These are phyloP conservation scores for Ivindomyrus marchei DNA, from an alignment of 2,113 vertebrate genomes.

Conservation along the genomic window DNA sequence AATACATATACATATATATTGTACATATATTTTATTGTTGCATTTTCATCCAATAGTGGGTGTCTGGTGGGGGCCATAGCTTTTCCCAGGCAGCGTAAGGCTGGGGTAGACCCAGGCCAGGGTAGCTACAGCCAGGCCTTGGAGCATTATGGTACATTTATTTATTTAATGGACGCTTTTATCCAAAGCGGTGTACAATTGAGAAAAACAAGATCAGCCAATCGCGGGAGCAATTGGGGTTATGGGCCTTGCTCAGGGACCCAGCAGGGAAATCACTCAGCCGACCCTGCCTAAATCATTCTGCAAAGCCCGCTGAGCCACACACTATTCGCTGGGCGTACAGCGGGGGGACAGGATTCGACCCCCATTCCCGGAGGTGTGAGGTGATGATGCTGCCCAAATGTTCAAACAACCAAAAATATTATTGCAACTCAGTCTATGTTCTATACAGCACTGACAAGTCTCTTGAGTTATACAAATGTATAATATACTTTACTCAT, in stretches of 20 bases:
- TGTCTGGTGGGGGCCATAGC: neutral
- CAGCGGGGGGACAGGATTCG: neutral
- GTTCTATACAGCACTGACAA: neutral
- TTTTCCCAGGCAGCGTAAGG: neutral
- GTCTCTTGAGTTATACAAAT: neutral
- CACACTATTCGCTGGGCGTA: neutral
- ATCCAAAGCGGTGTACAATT: neutral
- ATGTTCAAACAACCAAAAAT: neutral
- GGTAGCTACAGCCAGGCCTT: neutral
- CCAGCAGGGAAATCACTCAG: neutral
- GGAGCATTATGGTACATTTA: neutral
- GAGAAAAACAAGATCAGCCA: neutral
- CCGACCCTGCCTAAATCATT: neutral
- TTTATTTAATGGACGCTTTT: neutral
- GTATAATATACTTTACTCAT: neutral
- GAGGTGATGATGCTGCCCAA: neutral
- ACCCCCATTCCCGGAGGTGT: neutral
- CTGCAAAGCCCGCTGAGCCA: neutral
- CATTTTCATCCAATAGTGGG: neutral
- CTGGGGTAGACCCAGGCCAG: neutral
- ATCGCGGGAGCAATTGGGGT: neutral
- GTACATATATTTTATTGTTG: neutral
- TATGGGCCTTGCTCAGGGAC: neutral
- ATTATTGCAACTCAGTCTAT: neutral
- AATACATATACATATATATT: neutral